Percentiles rank a stretch among this genome's conserved stretches.
phyloP scores from a whole-genome alignment of 1,140 invertebrate species.

The Globodera rostochiensis region DNA sequence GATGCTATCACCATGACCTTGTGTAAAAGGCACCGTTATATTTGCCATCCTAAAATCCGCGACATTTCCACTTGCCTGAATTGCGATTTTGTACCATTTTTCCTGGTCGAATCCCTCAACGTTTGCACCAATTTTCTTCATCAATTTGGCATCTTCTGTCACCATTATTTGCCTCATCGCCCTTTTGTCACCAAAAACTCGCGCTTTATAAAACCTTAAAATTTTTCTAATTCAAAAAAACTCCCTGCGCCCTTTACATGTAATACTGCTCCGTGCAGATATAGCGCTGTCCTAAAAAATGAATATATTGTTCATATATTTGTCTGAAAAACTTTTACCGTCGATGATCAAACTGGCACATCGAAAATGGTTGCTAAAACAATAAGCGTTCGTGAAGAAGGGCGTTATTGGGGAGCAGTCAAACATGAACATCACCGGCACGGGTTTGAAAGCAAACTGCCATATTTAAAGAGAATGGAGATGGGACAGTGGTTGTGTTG shows the following conservation, averaged over 20 bases:
- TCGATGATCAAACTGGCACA: slow-evolving; percentile 39
- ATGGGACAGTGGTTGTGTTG: background rate
- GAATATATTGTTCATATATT: slow-evolving; percentile 14
- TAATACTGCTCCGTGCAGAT: slow-evolving; percentile 41
- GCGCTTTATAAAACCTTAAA: slow-evolving; percentile 30
- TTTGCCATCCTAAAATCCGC: background rate
- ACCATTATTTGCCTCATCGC: slow-evolving; percentile 27
- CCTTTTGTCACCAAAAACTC: slow-evolving; percentile 28
- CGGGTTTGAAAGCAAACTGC: slow-evolving; percentile 11
- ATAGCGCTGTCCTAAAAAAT: slow-evolving; percentile 6
- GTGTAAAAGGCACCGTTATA: slow-evolving; percentile 10
- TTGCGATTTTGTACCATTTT: slow-evolving; percentile 34
- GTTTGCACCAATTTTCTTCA: slow-evolving; percentile 35
- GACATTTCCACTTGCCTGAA: slow-evolving; percentile 16
- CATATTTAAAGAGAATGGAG: background rate
- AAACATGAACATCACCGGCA: slow-evolving; percentile 29
- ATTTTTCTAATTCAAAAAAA: background rate
- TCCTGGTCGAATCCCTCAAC: slow-evolving; percentile 38
- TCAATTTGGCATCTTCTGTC: slow-evolving; percentile 30
- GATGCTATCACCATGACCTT: slow-evolving; percentile 39
- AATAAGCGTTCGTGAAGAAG: slow-evolving; percentile 38
- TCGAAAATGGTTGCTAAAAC: slow-evolving; percentile 40
- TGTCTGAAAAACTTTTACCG: slow-evolving; percentile 13
- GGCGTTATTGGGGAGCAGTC: slow-evolving; percentile 27
- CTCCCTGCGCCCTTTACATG: background rate